Evolutionary conservation across 1,140 invertebrate species (phyloP), one percentile per base, ranked within the genome.

Genomic region (Drosophila baimaii): DNA sequence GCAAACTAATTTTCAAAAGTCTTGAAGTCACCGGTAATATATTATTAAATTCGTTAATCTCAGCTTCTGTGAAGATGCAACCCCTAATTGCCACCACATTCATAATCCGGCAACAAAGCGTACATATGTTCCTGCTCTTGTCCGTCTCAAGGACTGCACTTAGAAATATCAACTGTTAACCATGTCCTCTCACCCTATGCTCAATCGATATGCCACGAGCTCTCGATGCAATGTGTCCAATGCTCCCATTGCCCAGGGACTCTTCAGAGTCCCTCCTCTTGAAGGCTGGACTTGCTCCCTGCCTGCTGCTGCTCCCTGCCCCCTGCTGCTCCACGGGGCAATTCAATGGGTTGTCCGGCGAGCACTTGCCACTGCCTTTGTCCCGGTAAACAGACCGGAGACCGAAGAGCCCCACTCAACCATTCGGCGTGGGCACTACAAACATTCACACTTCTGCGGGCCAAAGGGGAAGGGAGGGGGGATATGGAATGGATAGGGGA

Each of bases 281-380:
- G 56, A 46, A 46, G 72, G 29, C 29, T 35, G 29, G 52, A 23
- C 29, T n/a, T 23, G 17, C 8, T 33, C 49, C 27, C 6, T 8
- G 13, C 23, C 25, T 31, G 9, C 29, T 31, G 5, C n/a, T 31
- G 31, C 69, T 52, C 15, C 59, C 31, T 52, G 35, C 46, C 46
- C 58, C 15, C 59, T 69, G 44, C 17, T 77, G 46, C 66, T 82
- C 39, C 56, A 79, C 55, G 59, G 75, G 56, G 44, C 82, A 44
- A 54, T 63, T 84, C 81, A 84, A 77, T 80, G 80, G 76, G 68
- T 77, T 77, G 77, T 85, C 73, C 76, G 69, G 69, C 75, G 66
- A 79, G 78, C 83, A 79, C 83, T 86, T 79, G 58, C 77, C 83
- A 79, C 76, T 59, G 68, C 79, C 79, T 79, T 86, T 86, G 83